phyloP scores from a whole-genome alignment of 1,140 invertebrate species.

The Goniozus legneri region DNA sequence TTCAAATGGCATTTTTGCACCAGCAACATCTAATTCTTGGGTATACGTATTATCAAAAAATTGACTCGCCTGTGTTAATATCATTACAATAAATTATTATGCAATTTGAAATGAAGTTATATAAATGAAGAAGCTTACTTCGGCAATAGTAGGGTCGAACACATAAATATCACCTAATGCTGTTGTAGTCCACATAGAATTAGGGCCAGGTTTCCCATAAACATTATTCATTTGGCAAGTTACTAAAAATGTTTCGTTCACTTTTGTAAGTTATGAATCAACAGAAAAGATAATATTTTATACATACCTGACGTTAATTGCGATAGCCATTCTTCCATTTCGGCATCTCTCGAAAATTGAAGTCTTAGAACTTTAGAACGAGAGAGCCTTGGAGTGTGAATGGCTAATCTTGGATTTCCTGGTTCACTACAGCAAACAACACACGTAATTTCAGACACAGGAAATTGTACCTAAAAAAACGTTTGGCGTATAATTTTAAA shows the following conservation, averaged over 20 bases:
- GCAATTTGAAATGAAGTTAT: neutral
- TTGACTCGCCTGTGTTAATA: slow-evolving; percentile 42
- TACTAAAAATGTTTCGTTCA: slow-evolving; percentile 42
- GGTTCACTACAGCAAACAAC: slow-evolving; percentile 74
- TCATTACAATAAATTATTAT: neutral
- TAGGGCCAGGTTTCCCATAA: slow-evolving; percentile 63
- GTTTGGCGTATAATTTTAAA: neutral
- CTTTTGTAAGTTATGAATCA: too few species aligned
- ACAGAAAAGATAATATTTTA: neutral
- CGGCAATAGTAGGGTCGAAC: slow-evolving; percentile 64
- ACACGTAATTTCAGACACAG: slow-evolving; percentile 69
- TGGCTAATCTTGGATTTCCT: slow-evolving; percentile 66
- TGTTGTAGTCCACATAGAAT: slow-evolving; percentile 76
- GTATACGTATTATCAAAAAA: slow-evolving; percentile 36
- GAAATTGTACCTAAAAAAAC: slow-evolving; percentile 58
- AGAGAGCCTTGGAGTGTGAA: slow-evolving; percentile 66
- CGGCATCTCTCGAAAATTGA: slow-evolving; percentile 72
- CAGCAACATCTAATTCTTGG: slow-evolving; percentile 68
- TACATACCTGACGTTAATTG: slow-evolving; percentile 69
- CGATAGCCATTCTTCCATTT: slow-evolving; percentile 83
- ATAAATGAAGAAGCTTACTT: slow-evolving; percentile 38
- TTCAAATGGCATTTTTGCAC: slow-evolving; percentile 65
- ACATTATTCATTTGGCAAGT: slow-evolving; percentile 70
- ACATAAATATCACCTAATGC: slow-evolving; percentile 76
- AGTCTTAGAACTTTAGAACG: slow-evolving; percentile 59